phyloP scores from a whole-genome alignment of 2,113 vertebrate genomes.

The Tachysurus vachellii region DNA sequence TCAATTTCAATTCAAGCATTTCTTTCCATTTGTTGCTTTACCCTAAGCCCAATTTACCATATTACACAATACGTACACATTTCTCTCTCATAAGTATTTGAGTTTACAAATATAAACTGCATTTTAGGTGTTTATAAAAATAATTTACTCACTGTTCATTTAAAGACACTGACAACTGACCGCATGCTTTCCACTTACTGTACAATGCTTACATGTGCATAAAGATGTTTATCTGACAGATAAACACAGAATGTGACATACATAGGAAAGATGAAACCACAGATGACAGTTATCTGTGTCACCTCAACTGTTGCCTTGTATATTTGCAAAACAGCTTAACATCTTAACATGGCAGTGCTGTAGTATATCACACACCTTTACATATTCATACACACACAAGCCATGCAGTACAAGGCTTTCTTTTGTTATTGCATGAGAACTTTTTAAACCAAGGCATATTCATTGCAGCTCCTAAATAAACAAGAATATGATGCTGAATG shows the following conservation, averaged over 20 bases:
- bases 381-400: conserved; percentile 1
- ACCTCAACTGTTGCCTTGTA: conserved; percentile 18
- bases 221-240: conserved; percentile 36
- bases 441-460: conserved; percentile 14
- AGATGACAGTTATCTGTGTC: conserved; percentile 39
- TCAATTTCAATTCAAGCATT: background rate
- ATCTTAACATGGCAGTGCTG: background rate
- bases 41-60: background rate
- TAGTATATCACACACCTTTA: background rate
- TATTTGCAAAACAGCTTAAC: conserved; percentile 18
- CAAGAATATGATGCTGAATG: conserved; percentile 23
- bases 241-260: conserved; percentile 23
- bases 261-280: conserved; percentile 40
- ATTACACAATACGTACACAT: background rate
- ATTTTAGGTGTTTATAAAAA: background rate
- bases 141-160: background rate
- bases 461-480: conserved; percentile 24
- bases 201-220: conserved; percentile 22
- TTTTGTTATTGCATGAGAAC: conserved; percentile 12
- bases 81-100: background rate
- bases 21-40: conserved; percentile 26
- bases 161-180: conserved; percentile 2
- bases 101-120: background rate
- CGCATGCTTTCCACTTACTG: conserved; percentile 28
- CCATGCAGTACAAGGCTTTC: conserved; percentile 1